Base-by-base conservation (phyloP, 2,797 vertebrate species). In the Calcarius lapponicus region DNA sequence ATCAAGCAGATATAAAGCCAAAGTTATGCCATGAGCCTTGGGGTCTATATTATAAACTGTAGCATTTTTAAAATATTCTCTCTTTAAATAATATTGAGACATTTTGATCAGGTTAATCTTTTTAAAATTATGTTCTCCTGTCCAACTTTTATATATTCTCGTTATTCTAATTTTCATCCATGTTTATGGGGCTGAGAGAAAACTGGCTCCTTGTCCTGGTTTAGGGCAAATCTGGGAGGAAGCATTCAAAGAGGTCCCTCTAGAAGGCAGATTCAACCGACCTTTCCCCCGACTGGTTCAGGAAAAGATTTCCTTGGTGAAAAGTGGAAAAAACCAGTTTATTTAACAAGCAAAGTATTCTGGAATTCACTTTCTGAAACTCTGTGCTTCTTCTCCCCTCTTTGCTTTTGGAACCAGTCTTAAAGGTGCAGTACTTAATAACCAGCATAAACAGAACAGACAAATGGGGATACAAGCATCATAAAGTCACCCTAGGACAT, bases 381-480 rank as follows among this genome's bases (percentile, higher is more conserved):
- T 53, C 7, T 1, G 3, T 1, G 2, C 36, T n/a, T 56, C 51
- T 56, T 54, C 31, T n/a, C 24, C 17, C 18, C 4, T 1, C 17
- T 19, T n/a, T 0, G 0, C 13, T 56, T 17, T 56, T 4, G 8
- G 18, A 72, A n/a, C 51, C 24, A 54, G 7, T 42, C 50, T 54
- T 26, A n/a, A n/a, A n/a, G 22, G 10, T 54, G 38, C 6, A 71
- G 17, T n/a, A 28, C 24, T 28, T 25, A 71, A 56, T 71, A 21
- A 28, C 31, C 31, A 56, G 38, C 24, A 28, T 28, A n/a, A 43
- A 28, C 51, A 9, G 24, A 54, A n/a, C 24, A 56, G 51, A 71
- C 13, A 10, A 29, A 4, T n/a, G 51, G 38, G 13, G 31, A 42
- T 42, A 12, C 31, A 28, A 21, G 31, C 38, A 54, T 26, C 22